Evolutionary conservation across 2,113 vertebrate species (phyloP).

Genomic region (Mustela nigripes): DNA sequence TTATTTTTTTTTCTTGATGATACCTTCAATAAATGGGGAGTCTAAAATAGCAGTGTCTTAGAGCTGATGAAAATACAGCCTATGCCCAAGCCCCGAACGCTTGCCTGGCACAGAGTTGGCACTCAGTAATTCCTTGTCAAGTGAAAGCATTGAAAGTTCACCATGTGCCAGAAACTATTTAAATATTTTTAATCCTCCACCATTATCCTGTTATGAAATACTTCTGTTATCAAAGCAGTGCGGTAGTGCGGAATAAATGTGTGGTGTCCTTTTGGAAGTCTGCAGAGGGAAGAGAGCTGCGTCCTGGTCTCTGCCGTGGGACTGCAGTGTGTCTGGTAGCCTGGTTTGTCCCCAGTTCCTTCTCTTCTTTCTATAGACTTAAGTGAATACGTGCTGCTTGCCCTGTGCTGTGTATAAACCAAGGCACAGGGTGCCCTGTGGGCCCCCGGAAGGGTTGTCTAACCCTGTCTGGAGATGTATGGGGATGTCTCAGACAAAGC

Average conservation of each 20-base stretch:
- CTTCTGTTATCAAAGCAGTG: neutral
- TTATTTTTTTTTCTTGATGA: conserved; percentile 17
- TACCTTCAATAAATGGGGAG: neutral
- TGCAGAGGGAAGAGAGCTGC: neutral
- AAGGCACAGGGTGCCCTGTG: neutral
- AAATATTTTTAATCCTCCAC: neutral
- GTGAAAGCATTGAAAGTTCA: neutral
- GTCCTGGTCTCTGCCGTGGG: neutral
- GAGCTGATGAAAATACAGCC: neutral
- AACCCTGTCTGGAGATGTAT: neutral
- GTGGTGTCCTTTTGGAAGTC: neutral
- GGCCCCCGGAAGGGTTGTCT: neutral
- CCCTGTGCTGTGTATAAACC: neutral
- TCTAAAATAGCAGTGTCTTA: neutral
- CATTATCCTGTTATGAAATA: neutral
- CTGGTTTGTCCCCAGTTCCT: neutral
- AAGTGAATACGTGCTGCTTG: neutral
- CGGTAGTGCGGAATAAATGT: neutral
- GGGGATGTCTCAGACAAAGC: neutral
- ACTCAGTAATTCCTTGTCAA: neutral
- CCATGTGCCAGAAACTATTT: neutral
- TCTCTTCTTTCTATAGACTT: neutral
- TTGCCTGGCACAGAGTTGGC: neutral
- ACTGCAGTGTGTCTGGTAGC: neutral
- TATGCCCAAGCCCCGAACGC: neutral